Conservation (phyloP, 2,888 invertebrate species). For the Eupithecia subfuscata region DNA sequence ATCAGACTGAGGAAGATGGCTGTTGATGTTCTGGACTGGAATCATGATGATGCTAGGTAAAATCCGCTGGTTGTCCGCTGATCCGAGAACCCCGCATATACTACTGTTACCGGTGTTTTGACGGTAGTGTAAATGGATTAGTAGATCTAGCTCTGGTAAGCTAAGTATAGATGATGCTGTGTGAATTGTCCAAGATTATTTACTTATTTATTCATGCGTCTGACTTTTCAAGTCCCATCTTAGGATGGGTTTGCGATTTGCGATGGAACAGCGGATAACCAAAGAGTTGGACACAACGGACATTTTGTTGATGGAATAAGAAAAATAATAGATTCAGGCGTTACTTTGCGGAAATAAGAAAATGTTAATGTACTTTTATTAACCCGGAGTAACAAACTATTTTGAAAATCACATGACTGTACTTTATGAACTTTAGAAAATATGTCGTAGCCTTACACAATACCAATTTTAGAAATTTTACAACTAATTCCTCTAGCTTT, state of each 20-base stretch:
- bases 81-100: too few relatives aligned
- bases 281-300: neutral
- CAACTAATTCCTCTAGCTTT: neutral
- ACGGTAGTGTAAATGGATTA: neutral
- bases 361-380: neutral
- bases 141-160: neutral
- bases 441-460: neutral
- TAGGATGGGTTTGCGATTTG: neutral
- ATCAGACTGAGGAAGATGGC: slow-evolving; percentile 96
- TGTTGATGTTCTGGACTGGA: slow-evolving; percentile 96
- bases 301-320: neutral
- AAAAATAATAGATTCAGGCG: too few relatives aligned
- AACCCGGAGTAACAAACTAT: neutral
- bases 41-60: slow-evolving; percentile 92
- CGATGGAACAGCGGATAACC: neutral
- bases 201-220: neutral
- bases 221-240: neutral
- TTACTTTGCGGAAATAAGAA: neutral
- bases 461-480: neutral
- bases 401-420: neutral
- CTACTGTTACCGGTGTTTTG: too few relatives aligned
- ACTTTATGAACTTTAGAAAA: neutral
- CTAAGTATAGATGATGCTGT: neutral
- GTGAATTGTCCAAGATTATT: neutral
- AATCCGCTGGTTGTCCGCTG: neutral